Percentiles rank a stretch among this genome's conserved stretches.
These are phyloP conservation scores for Pediacus dermestoides DNA, from an alignment of 2,888 invertebrate species.

Conservation along the genomic window DNA sequence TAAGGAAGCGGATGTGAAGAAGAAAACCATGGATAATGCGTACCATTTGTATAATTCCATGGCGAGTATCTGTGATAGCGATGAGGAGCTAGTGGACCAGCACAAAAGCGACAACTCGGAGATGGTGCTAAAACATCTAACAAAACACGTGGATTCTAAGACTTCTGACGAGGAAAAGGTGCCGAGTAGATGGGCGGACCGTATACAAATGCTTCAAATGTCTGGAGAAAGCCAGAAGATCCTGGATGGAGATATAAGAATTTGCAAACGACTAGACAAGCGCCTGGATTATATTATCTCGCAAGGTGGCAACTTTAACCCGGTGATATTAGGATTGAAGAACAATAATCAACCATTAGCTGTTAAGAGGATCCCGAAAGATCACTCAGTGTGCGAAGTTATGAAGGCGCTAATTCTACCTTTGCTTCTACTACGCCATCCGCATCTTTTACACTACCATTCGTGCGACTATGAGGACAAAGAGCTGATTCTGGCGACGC, in stretches of 20 bases:
- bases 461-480: constrained; percentile 40
- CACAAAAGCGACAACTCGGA: constrained; percentile 15
- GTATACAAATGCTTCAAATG: constrained; percentile 31
- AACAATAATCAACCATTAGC: constrained; percentile 38
- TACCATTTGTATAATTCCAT: constrained; percentile 38
- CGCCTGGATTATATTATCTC: constrained; percentile 33
- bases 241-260: constrained; percentile 35
- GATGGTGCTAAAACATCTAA: constrained; percentile 19
- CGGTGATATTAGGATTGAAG: constrained; percentile 44
- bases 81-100: constrained; percentile 18
- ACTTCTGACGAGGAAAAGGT: constrained; percentile 7
- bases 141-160: constrained; percentile 15
- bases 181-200: constrained; percentile 31
- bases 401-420: constrained; percentile 38
- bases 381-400: constrained; percentile 31
- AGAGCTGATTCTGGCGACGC: constrained; percentile 42
- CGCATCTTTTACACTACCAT: constrained; percentile 40
- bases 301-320: constrained; percentile 44
- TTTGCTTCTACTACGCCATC: constrained; percentile 36
- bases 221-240: too few relatives aligned
- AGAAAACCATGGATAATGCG: constrained; percentile 35
- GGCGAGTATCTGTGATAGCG: constrained; percentile 32
- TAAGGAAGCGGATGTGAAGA: constrained; percentile 25
- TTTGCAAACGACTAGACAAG: constrained; percentile 26
- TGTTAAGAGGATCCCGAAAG: constrained; percentile 34